Conservation (phyloP, 2,888 invertebrate genomes). For the Brachynemurus nebulosus region DNA sequence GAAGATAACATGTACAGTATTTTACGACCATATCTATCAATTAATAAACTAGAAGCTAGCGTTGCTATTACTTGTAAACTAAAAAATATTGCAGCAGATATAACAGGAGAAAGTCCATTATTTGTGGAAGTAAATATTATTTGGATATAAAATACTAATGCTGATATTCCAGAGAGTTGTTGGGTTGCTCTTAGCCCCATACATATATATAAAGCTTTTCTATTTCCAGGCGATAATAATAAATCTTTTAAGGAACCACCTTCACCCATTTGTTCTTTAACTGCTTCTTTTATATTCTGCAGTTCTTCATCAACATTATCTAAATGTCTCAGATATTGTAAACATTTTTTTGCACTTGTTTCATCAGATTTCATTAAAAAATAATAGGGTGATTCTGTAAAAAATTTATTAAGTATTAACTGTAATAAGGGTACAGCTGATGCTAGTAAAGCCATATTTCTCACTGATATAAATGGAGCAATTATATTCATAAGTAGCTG, state of each 20-base stretch:
- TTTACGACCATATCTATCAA: slow-evolving; percentile 26
- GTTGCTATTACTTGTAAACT: slow-evolving; percentile 25
- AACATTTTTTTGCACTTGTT: background rate
- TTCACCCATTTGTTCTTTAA: slow-evolving; percentile 9
- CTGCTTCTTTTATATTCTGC: slow-evolving; percentile 1
- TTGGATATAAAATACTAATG: slow-evolving; percentile 9
- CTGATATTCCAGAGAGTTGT: slow-evolving; percentile 6
- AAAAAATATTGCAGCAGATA: slow-evolving; percentile 28
- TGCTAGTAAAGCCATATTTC: slow-evolving; percentile 11
- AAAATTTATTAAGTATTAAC: slow-evolving; percentile 13
- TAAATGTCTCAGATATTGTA: slow-evolving; percentile 6
- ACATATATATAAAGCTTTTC: slow-evolving; percentile 7
- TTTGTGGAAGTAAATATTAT: slow-evolving; percentile 20
- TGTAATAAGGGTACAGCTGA: slow-evolving; percentile 15
- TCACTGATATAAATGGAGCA: slow-evolving; percentile 16
- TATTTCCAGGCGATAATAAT: slow-evolving; percentile 7
- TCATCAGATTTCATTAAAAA: slow-evolving; percentile 10
- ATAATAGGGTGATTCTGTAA: slow-evolving; percentile 18
- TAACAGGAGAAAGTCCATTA: slow-evolving; percentile 14
- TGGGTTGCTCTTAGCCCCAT: slow-evolving; percentile 8
- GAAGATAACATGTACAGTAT: slow-evolving; percentile 28
- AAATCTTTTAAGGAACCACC: slow-evolving; percentile 6
- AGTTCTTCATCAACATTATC: slow-evolving; percentile 8
- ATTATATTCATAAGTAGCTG: slow-evolving; percentile 12
- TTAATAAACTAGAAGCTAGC: slow-evolving; percentile 11